Conservation (phyloP, 2,113 vertebrate genomes). For the Mesitornis unicolor region DNA sequence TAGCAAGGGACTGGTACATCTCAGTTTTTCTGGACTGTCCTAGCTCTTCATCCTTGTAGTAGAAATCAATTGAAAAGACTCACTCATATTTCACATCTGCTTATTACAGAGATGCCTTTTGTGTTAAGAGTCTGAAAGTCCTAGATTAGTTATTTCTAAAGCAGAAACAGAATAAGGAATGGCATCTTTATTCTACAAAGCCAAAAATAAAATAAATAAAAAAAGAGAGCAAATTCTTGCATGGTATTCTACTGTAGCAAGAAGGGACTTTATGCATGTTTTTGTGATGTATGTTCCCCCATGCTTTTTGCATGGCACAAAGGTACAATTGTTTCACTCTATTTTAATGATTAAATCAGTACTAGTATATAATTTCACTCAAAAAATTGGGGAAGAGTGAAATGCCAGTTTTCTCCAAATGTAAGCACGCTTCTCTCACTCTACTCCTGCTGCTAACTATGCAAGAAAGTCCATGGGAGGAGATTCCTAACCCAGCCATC, state of each 20-base stretch:
- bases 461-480: not conserved
- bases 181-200: not conserved
- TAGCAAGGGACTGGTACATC: not conserved
- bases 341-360: not conserved
- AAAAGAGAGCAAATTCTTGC: not conserved
- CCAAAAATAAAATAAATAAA: not conserved
- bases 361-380: not conserved
- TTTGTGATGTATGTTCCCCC: accelerated
- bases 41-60: not conserved
- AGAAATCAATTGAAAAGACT: not conserved
- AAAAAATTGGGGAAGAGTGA: not conserved
- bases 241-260: not conserved
- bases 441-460: not conserved
- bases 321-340: not conserved
- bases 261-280: not conserved
- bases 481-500: not conserved
- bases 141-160: not conserved
- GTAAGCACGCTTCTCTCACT: not conserved
- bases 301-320: not conserved
- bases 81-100: not conserved
- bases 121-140: not conserved
- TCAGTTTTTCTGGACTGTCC: constrained; percentile 17
- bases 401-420: not conserved
- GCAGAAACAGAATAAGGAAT: not conserved
- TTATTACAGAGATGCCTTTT: not conserved